Evolutionary conservation across 2,113 vertebrate species (phyloP), one percentile per base, ranked within the genome.

Genomic region (Cyprinodon tularosa): DNA sequence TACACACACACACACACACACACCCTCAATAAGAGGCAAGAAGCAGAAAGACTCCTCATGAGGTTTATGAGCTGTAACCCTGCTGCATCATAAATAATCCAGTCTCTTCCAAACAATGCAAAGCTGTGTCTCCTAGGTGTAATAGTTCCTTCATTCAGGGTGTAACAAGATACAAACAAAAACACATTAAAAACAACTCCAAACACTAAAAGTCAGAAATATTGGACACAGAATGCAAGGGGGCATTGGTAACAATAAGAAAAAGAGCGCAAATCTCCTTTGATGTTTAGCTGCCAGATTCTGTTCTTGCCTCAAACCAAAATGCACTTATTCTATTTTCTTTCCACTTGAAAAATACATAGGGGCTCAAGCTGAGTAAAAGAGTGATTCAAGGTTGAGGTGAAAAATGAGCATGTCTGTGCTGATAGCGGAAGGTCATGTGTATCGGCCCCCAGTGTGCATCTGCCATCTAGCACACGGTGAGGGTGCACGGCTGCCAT

Each of bases 361-460:
- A 68, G 78, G 69, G 80, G 77, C 74, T 91, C 88, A 89, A 82
- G 89, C 92, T 84, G 90, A 84, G 91, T 89, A 87, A 92, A 92
- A 91, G 89, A 91, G 90, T 91, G 88, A 92, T 85, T 91, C 90
- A 93, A 92, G 90, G 91, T 91, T 93, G 86, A 64, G 12, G 81
- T 92, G 92, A 93, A 92, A 81, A 92, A 93, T 88, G 90, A 91
- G 87, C 82, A 4, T 83, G 91, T 91, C 91, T 91, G 85, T 85
- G 77, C 86, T 87, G 89, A 92, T 89, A 90, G 87, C 90, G 85
- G 91, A 93, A 92, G 91, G 91, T 93, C 91, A 89, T 91, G 88
- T 85, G 90, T 78, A 86, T 83, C 77, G 65, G 89, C 89, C 89
- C 89, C 90, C 81, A 81, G 85, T 88, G 82, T 77, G 85, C 78